Base-by-base conservation (phyloP, 1,140 invertebrate species). In the Cotesia vestalis region DNA sequence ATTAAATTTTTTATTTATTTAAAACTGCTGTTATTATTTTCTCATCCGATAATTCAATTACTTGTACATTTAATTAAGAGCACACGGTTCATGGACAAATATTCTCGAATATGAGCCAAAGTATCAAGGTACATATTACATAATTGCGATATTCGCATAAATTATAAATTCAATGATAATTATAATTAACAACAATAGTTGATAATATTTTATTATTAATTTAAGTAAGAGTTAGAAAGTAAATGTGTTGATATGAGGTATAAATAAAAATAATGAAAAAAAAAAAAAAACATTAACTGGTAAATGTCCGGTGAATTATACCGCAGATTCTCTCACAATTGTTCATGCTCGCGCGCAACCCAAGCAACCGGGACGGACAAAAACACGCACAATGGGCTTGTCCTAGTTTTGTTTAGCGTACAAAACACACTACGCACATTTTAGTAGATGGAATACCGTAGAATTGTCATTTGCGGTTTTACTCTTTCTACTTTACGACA, bases 331-430 rank as follows among this genome's bases (percentile, higher is more conserved):
- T 66, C 63, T 35, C 62, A 64, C 62, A 40, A 64, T 64, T 64
- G 62, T 64, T 66, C 36, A 66, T 40, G 46, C 61, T 40, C 34
- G 17, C 63, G 38, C 14, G 63, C 46, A 20, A 36, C 14, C 34
- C 63, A 52, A 52, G 63, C 63, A 66, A 66, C 63, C 63, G 63
- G 20, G 46, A 66, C 63, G 40, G 40, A 8, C 40, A 46, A 52
- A 66, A 17, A 36, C 40, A 66, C 63, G 40, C 46, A 66, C 62
- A 66, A 51, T 52, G 46, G 40, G 38, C 46, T 51, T 66, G 63
- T 66, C 63, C 63, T 40, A 66, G 63, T 66, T 66, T 66, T 66
- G 6, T 27, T 46, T 9, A 46, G 1, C 40, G 40, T 46, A 46
- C 40, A 46, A 46, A 46, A 46, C 40, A 46, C 11, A 46, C 40